Evolutionary conservation across 2,888 invertebrate species (phyloP), one percentile per base, ranked within the genome.

Genomic region (Lasioglossum figueresi): DNA sequence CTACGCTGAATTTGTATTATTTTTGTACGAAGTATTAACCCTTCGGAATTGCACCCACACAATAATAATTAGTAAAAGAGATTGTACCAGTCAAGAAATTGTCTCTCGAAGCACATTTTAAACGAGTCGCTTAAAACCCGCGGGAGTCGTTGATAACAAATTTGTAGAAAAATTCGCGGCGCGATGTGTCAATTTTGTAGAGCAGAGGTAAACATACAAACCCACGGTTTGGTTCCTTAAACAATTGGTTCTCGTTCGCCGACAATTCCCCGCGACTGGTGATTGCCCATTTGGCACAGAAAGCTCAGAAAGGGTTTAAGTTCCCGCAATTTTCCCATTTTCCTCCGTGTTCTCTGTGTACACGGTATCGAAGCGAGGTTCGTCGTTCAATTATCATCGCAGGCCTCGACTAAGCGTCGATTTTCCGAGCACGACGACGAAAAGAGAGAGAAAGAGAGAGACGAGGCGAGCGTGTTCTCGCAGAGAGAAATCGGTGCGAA

Each of bases 401-500:
- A 45, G 63, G 40, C 59, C 27, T 8, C 40, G 27, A 70, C 70
- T 52, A 56, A 59, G 48, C 59, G 63, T 63, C 45, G 76, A 59
- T 70, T 68, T 80, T 76, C 63, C 75, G 10, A 40, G 37, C 52
- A 37, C n/a, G 71, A 16, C 43, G 59, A 34, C 19, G 56, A 56
- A 63, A 1, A 23, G 52, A 52, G 52, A n/a, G 52, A 23, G 23
- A 23, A 23, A 23, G 48, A 52, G 52, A 48, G 48, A 23, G 48
- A 52, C 23, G 52, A 52, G 52, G 52, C 52, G 23, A 52, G 23
- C 23, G 52, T 76, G 83, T 82, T 80, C 34, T 66, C 84, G 37
- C 63, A 70, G 84, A 80, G 84, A 85, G 83, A 87, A 88, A 85
- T 80, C 72, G 83, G 83, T 79, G 81, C 27, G 79, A 77, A 80